Evolutionary conservation across 2,797 vertebrate species (phyloP).

Genomic region (Podarcis lilfordi): DNA sequence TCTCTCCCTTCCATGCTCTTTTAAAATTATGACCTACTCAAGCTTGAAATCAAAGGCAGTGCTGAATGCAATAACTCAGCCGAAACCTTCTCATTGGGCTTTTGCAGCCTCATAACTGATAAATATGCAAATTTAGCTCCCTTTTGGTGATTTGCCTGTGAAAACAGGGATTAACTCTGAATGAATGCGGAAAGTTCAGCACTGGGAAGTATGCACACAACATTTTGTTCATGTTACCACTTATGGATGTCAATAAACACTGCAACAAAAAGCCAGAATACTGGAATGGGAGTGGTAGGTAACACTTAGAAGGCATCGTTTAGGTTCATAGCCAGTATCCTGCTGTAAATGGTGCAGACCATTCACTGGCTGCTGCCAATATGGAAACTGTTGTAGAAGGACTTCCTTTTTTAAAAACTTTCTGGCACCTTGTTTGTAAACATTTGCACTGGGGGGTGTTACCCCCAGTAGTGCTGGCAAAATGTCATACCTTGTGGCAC

Average conservation of each 20-base stretch:
- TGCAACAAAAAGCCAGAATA: slow-evolving; percentile 26
- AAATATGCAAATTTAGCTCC: slow-evolving; percentile 75
- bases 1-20: slow-evolving; percentile 75
- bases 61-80: slow-evolving; percentile 76
- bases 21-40: slow-evolving; percentile 78
- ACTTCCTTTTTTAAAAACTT: neutral
- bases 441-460: neutral
- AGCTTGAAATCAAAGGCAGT: slow-evolving; percentile 81
- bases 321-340: neutral
- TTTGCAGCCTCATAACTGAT: slow-evolving; percentile 74
- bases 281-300: neutral
- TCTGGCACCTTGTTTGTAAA: slow-evolving; percentile 9
- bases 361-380: neutral
- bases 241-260: slow-evolving; percentile 50
- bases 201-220: slow-evolving; percentile 49
- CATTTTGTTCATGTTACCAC: slow-evolving; percentile 54
- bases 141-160: slow-evolving; percentile 71
- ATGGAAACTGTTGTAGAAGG: neutral
- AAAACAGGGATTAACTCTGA: slow-evolving; percentile 74
- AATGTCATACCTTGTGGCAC: neutral
- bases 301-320: slow-evolving; percentile 33
- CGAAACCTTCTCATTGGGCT: slow-evolving; percentile 69
- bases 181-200: slow-evolving; percentile 63
- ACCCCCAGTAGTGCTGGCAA: neutral
- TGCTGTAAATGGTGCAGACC: neutral